Conservation (phyloP, 2,113 vertebrate species). For the Corapipo altera region DNA sequence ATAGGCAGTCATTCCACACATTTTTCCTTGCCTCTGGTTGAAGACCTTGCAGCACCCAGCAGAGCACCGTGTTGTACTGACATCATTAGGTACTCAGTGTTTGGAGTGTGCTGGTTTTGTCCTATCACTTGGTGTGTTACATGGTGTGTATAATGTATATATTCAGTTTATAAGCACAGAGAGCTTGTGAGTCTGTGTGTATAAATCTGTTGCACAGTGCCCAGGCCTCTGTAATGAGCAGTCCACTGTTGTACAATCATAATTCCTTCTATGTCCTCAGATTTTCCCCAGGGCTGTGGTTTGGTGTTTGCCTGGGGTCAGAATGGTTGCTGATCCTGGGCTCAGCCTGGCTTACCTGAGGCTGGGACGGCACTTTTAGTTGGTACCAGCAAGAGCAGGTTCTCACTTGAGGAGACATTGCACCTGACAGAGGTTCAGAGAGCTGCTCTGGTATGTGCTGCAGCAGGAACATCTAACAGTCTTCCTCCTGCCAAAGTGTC, state of each 20-base stretch:
- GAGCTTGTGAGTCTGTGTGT: neutral
- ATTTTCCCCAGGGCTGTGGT: neutral
- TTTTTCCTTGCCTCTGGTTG: neutral
- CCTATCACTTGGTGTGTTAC: neutral
- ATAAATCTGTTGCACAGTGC: neutral
- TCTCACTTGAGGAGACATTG: neutral
- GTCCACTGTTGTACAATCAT: neutral
- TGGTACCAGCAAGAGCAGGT: neutral
- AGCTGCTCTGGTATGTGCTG: neutral
- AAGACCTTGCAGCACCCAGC: neutral
- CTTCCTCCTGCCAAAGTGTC: neutral
- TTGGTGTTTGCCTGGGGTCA: neutral
- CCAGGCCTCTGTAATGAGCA: neutral
- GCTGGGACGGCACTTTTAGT: neutral
- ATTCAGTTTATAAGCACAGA: neutral
- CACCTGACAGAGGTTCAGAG: neutral
- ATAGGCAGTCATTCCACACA: neutral
- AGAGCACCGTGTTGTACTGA: neutral
- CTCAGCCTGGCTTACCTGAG: neutral
- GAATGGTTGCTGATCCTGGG: neutral
- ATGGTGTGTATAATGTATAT: neutral
- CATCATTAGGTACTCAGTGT: neutral
- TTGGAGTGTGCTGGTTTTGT: neutral
- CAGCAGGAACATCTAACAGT: neutral
- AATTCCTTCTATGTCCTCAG: neutral